Evolutionary conservation across 2,888 invertebrate genomes (phyloP).

Genomic region (Dryococelus australis): DNA sequence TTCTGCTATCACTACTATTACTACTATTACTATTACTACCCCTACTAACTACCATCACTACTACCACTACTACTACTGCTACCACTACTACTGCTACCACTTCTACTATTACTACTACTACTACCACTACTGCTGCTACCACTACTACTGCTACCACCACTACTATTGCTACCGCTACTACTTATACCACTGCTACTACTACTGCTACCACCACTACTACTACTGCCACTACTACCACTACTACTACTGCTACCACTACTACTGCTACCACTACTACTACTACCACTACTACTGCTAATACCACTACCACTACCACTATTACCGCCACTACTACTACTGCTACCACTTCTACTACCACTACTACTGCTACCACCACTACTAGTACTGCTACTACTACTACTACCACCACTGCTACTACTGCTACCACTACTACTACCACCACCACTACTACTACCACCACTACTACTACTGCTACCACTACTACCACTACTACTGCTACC

Average conservation of each 20-base stretch:
- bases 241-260: background rate
- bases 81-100: background rate
- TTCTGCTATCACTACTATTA: too few species aligned
- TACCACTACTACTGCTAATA: too few species aligned
- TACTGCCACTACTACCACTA: background rate
- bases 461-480: background rate
- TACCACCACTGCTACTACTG: background rate
- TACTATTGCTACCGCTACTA: background rate
- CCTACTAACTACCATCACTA: conserved; percentile 56
- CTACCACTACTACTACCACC: background rate
- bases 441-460: background rate
- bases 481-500: background rate
- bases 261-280: too few species aligned
- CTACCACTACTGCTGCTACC: background rate
- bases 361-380: too few species aligned
- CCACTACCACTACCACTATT: too few species aligned
- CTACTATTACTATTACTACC: too few species aligned
- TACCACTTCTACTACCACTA: too few species aligned
- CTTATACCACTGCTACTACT: background rate
- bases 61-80: conserved; percentile 47
- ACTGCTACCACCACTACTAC: background rate
- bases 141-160: background rate
- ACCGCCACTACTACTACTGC: background rate
- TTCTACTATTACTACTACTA: background rate
- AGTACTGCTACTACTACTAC: too few species aligned